Evolutionary conservation across 2,888 invertebrate species (phyloP), one percentile per base, ranked within the genome.

Genomic region (Acleris emargana): DNA sequence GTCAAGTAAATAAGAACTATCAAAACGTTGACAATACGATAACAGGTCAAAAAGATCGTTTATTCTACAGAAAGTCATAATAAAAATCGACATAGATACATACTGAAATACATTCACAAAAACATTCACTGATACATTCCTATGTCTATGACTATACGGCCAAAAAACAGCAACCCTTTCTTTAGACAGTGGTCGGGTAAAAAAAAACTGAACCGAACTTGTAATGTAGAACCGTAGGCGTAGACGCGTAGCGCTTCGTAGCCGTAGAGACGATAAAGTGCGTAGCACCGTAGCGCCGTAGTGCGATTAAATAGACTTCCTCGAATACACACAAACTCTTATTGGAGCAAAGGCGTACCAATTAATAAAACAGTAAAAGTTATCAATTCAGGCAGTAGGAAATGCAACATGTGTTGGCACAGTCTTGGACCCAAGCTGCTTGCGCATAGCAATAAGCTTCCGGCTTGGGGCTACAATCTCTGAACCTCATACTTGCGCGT

Each of bases 231-330:
- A 54, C 57, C 22, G 66, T 63, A 69, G 70, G 58, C 57, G 18
- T 63, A 68, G 69, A 58, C 57, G 18, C 57, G 68, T 71, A 72
- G 67, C 68, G 54, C 57, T 63, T 53, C 43, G 67, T 62, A 67
- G 57, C 62, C 17, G 47, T 17, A 11, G 47, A 13, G 53, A 43
- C 17, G 45, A 62, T 67, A 64, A 68, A 68, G 64, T 16, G 54
- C 62, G 69, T 60, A 60, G 59, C 45, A 51, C 5, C 38, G 61
- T 59, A 64, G 60, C 66, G 58, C 57, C 38, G 63, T 59, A 64
- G 60, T 64, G 58, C 58, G 59, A 49, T 59, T 63, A 22, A 20
- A 22, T 22, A 53, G 47, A 49, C 32, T 69, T 59, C 59, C 62
- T 59, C 45, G 58, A 47, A 45, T 45, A 22, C 38, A 7, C 49